Evolutionary conservation across 1,140 invertebrate species (phyloP), one percentile per base, ranked within the genome.

Genomic region (Ladona fulva): DNA sequence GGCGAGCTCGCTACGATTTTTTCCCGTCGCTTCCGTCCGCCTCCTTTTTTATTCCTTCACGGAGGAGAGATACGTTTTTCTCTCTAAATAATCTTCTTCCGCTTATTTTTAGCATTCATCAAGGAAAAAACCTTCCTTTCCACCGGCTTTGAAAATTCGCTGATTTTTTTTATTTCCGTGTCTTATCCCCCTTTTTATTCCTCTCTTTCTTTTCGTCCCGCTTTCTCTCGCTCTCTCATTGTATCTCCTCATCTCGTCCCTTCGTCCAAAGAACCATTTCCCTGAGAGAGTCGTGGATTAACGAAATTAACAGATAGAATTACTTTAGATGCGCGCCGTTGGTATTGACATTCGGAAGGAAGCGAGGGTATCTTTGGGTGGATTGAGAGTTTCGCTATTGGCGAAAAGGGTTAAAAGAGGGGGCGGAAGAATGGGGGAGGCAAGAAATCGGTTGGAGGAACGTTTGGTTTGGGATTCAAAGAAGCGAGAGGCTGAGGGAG

Each of bases 281-380:
- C 81, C 81, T 81, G 80, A 81, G 78, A 81, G 78, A 81, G 81
- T 77, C 76, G 73, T n/a, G 59, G 77, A 78, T 78, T 78, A 78
- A 78, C 73, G 77, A 78, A 78, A 78, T 78, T 78, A 78, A 78
- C 77, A 78, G 77, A 78, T 74, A 78, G 77, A 78, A 78, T 78
- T 78, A 78, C 77, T 78, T 78, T 66, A 74, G 77, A 78, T 78
- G 77, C 59, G 77, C 77, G 37, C 77, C 66, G 77, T 44, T 78
- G 77, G 77, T 78, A 78, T 78, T 78, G 77, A 78, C 77, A 78
- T 78, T 66, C 77, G 52, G 42, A 22, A 59, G 16, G n/a, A n/a
- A n/a, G n/a, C n/a, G 42, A 25, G 44, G 42, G 29, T 29, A 22
- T 6, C 19, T 22, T 1, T 8, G 42, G 12, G 75, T 22, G 75